Base-by-base conservation (phyloP, 2,113 vertebrate genomes). In the Neolamprologus falcicula region DNA sequence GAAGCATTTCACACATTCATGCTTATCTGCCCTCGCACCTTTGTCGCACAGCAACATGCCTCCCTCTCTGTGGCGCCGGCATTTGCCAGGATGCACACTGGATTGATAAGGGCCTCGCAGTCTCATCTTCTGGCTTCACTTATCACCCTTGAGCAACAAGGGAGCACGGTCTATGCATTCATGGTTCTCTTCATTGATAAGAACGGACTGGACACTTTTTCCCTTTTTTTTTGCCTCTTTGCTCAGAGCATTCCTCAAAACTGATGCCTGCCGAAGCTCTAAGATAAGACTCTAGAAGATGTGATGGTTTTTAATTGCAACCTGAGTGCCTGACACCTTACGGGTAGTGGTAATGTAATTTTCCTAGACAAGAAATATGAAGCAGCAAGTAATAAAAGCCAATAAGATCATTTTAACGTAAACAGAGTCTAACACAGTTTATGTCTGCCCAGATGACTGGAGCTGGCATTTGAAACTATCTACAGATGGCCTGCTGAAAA, bases 1-100 rank as follows among this genome's bases (percentile, higher is more conserved):
- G 88, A 88, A 90, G 83, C 89, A 73, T 91, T 86, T 86, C 93
- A 91, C 88, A 89, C 89, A 87, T 40, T 42, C 92, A 85, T n/a
- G 63, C 93, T 96, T 94, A 96, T 96, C 93, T 89, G 68, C 80
- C 78, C 86, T 91, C 59, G 84, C 95, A 95, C 93, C 92, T 93
- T 94, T 86, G 93, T 94, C 47, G 35, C 90, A 82, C 89, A 85
- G 92, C 92, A 93, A 92, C 90, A 86, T 92, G 88, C n/a, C 88
- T 92, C 83, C 83, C 85, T 87, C 84, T 90, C 88, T 45, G 87
- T 84, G 85, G 89, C 5, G 7, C 83, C 21, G 5, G 50, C 81
- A 45, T 88, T 92, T 87, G 89, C 89, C 91, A 88, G 89, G 83
- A 92, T 59, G 76, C 90, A 81, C 86, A 87, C 82, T 76, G 85